Conservation (phyloP, 2,888 invertebrate species). For the Meiosimyza decipiens region DNA sequence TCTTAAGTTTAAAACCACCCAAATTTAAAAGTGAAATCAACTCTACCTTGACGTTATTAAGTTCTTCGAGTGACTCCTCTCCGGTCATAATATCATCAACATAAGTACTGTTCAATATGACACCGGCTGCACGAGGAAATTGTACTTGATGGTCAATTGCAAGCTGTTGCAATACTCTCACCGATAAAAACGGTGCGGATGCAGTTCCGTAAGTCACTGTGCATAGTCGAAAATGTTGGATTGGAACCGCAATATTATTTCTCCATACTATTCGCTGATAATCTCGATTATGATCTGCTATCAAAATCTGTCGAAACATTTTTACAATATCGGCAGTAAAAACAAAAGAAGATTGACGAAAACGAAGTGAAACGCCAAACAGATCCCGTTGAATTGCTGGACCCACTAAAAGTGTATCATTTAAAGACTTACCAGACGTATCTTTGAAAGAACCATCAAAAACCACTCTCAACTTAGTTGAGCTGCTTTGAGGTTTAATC, state of each 20-base stretch:
- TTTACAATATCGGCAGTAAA: constrained; percentile 42
- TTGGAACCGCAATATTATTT: constrained; percentile 2
- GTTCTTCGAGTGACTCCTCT: constrained; percentile 30
- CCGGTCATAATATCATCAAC: constrained; percentile 44
- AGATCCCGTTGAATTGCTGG: constrained; percentile 37
- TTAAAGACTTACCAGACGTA: constrained; percentile 32
- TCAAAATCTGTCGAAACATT: constrained; percentile 45
- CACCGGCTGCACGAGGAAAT: constrained; percentile 36
- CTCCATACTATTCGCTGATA: constrained; percentile 44
- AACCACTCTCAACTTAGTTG: constrained; percentile 36
- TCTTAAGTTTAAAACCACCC: constrained; percentile 15
- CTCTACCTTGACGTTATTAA: constrained; percentile 26
- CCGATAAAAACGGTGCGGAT: constrained; percentile 40
- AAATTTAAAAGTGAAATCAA: constrained; percentile 29
- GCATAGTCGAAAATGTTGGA: constrained; percentile 39
- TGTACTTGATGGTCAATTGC: constrained; percentile 33
- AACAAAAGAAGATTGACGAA: constrained; percentile 40
- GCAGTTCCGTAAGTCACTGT: constrained; percentile 44
- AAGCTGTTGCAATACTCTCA: constrained; percentile 40
- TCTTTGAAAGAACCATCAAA: constrained; percentile 40
- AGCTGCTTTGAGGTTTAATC: constrained; percentile 38
- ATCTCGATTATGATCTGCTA: constrained; percentile 34
- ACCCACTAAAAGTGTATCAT: constrained; percentile 34
- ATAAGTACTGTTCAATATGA: constrained; percentile 41
- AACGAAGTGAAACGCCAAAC: constrained; percentile 40